Base-by-base conservation (phyloP, 2,888 invertebrate species). In the Bruchidius siliquastri region DNA sequence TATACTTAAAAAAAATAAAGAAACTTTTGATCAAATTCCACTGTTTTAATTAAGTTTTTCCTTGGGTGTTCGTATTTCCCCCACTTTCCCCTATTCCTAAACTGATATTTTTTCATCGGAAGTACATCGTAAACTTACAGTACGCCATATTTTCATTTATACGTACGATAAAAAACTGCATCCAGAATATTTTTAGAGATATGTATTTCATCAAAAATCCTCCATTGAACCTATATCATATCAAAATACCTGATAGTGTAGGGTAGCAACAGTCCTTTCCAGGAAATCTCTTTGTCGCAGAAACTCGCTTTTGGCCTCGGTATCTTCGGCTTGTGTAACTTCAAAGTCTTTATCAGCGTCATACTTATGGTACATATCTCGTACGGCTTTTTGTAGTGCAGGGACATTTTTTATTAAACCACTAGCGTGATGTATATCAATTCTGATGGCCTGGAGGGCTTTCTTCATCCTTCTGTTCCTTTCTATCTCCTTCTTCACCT, bases 211-310 rank as follows among this genome's bases (percentile, higher is more conserved):
- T 4, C 8, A 4, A 49, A 49, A 49, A 49, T 49, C 0, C 18
- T 13, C 18, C 49, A 4, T 49, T 49, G 8, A 26, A 2, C 3
- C 26, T 8, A 26, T 4, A 26, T 26, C 8, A 26, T 4, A 26
- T 26, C 2, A 6, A 67, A 4, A 30, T 77, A 84, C 84, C 77
- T 85, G 84, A 78, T 86, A 85, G 74, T 89, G 87, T 20, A 91
- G 83, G 0, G 89, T 88, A 8, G 87, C 86, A 0, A 92, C 88
- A 0, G 91, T 90, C 72, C 88, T 86, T 83, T 96, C 96, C 32
- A 97, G 88, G 83, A 96, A 94, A 77, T 93, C 93, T 67, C 96
- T 88, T 83, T 97, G 96, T 0, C 95, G 89, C 78, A 93, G 88
- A 81, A 95, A 93, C 85, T 94, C 94, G 22, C 90, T 90, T 22